phyloP scores from a whole-genome alignment of 2,113 vertebrate species.

The Anolis carolinensis region DNA sequence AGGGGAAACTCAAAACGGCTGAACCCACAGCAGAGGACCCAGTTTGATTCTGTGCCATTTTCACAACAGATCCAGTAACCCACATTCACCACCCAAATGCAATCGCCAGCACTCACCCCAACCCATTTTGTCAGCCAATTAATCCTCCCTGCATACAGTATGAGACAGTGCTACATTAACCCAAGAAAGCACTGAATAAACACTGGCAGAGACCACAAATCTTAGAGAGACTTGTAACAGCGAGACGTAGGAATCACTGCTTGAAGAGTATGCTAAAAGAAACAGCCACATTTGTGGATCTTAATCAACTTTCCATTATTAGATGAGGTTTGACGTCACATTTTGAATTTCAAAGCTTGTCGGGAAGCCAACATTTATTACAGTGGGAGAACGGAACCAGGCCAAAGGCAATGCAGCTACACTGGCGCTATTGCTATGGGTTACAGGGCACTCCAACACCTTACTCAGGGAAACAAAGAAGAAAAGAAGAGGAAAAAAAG shows the following conservation, averaged over 20 bases:
- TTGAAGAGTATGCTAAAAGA: conserved; percentile 9
- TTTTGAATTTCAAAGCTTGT: conserved; percentile 61
- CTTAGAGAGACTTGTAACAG: not conserved
- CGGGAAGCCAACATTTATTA: conserved; percentile 60
- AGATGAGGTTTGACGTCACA: conserved; percentile 73
- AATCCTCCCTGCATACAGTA: not conserved
- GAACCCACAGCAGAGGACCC: not conserved
- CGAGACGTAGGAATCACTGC: conserved; percentile 8
- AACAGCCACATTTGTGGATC: conserved; percentile 46
- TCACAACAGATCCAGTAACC: not conserved
- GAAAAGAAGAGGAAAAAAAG: not conserved
- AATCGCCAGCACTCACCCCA: not conserved
- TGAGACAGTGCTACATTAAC: not conserved
- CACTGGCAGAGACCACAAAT: not conserved
- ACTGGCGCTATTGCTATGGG: conserved; percentile 56
- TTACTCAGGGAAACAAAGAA: not conserved
- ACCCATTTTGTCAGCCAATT: not conserved
- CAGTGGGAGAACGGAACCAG: conserved; percentile 61
- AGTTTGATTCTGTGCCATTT: not conserved
- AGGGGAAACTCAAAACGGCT: not conserved
- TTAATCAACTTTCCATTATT: conserved; percentile 71
- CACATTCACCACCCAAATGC: not conserved
- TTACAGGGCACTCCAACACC: conserved; percentile 50
- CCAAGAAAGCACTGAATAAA: not conserved
- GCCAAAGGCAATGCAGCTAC: conserved; percentile 55